Percentiles rank a stretch among this genome's conserved stretches.
phyloP scores from a whole-genome alignment of 2,113 vertebrate genomes.

The Nycticebus coucang region DNA sequence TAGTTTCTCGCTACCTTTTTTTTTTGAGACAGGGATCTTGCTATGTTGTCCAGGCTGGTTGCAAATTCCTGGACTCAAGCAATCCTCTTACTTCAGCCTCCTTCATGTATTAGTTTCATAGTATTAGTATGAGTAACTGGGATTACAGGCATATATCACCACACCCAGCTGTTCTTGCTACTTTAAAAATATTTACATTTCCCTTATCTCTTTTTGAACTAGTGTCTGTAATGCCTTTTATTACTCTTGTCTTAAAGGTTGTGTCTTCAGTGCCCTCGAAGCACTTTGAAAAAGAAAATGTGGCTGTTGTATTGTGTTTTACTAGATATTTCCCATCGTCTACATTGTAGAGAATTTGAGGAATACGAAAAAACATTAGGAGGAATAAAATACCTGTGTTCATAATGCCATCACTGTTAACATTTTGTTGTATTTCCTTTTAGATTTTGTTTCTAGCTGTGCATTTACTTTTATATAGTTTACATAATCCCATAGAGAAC shows the following conservation, averaged over 20 bases:
- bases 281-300: background rate
- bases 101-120: no score
- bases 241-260: slow-evolving; percentile 9
- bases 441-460: background rate
- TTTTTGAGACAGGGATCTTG: no score
- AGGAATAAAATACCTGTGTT: background rate
- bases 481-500: background rate
- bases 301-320: slow-evolving; percentile 17
- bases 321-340: background rate
- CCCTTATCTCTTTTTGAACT: background rate
- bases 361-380: background rate
- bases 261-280: background rate
- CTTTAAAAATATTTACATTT: slow-evolving; percentile 1
- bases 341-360: background rate
- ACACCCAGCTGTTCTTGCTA: background rate
- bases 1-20: background rate
- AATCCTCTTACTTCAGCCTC: no score
- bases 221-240: background rate
- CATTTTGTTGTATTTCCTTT: slow-evolving; percentile 28
- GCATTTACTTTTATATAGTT: slow-evolving; percentile 1
- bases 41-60: no score
- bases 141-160: no score
- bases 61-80: no score
- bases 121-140: no score
- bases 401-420: background rate